Conservation (phyloP, 2,797 vertebrate genomes). For the Vipera latastei region DNA sequence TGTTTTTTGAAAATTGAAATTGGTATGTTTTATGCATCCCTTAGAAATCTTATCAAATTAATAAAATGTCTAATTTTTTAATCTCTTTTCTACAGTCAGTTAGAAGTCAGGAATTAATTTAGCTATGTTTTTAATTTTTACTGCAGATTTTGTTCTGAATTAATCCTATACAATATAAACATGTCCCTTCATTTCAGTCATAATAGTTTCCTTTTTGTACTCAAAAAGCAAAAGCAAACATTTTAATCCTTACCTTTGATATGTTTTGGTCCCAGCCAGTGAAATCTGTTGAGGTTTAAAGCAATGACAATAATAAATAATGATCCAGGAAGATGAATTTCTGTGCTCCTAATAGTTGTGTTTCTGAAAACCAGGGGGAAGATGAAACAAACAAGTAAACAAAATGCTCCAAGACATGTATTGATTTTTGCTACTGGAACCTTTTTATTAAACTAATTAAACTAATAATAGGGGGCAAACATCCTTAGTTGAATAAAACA, state of each 20-base stretch:
- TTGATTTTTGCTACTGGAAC: background rate
- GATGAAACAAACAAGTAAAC: background rate
- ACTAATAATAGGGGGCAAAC: background rate
- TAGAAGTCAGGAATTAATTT: background rate
- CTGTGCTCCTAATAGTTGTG: background rate
- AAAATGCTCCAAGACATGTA: background rate
- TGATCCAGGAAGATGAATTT: background rate
- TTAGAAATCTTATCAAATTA: background rate
- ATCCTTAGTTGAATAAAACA: background rate
- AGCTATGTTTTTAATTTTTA: background rate
- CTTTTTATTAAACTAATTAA: background rate
- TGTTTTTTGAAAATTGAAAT: background rate
- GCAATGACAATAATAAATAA: background rate
- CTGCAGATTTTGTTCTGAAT: background rate
- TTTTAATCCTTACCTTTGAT: background rate
- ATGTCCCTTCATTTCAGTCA: background rate
- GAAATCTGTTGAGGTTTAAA: background rate
- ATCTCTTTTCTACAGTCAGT: background rate
- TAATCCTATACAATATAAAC: background rate
- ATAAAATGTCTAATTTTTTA: background rate
- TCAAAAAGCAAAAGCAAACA: background rate
- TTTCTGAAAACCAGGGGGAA: background rate
- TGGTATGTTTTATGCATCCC: background rate
- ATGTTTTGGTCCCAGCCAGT: background rate
- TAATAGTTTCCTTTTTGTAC: background rate